These are phyloP conservation scores for Andrena dorsata DNA, from an alignment of 2,888 invertebrate genomes.

Conservation along the genomic window DNA sequence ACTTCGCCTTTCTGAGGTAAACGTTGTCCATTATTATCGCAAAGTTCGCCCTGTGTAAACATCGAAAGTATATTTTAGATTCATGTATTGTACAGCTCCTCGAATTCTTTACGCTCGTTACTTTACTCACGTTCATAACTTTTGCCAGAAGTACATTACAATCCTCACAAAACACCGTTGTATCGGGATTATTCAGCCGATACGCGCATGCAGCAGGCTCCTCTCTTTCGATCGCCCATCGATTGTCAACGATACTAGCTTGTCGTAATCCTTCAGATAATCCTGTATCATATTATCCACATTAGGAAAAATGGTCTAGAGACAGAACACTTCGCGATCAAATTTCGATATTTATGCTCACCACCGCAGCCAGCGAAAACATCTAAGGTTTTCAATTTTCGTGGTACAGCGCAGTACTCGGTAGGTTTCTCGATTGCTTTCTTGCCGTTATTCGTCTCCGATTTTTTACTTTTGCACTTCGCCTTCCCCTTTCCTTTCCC, in stretches of 20 bases:
- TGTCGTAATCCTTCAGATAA: slow-evolving; percentile 91
- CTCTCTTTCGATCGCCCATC: slow-evolving; percentile 94
- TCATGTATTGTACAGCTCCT: neutral
- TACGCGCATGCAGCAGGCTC: slow-evolving; percentile 93
- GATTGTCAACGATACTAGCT: slow-evolving; percentile 89
- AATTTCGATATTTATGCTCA: slow-evolving; percentile 68
- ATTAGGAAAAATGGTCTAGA: neutral
- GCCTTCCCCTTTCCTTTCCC: slow-evolving; percentile 90
- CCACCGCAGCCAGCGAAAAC: slow-evolving; percentile 95
- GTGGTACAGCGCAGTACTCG: slow-evolving; percentile 83
- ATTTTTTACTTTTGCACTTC: slow-evolving; percentile 86
- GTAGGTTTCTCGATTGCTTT: slow-evolving; percentile 70
- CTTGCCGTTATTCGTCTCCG: slow-evolving; percentile 59
- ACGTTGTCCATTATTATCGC: slow-evolving; percentile 86
- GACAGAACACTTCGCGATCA: neutral
- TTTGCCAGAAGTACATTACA: slow-evolving; percentile 90
- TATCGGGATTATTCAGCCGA: slow-evolving; percentile 90
- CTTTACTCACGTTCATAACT: slow-evolving; percentile 87
- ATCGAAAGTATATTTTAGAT: neutral
- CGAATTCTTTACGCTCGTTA: neutral
- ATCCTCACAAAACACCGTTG: slow-evolving; percentile 93
- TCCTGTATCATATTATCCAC: slow-evolving; percentile 82
- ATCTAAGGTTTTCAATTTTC: slow-evolving; percentile 89
- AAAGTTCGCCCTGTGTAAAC: slow-evolving; percentile 85
- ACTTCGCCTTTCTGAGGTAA: slow-evolving; percentile 93